A percentile compares a stretch with the other conserved stretches of the same genome.
Evolutionary conservation across 2,888 invertebrate genomes (phyloP).

Genomic region (Drosophila mercatorum): DNA sequence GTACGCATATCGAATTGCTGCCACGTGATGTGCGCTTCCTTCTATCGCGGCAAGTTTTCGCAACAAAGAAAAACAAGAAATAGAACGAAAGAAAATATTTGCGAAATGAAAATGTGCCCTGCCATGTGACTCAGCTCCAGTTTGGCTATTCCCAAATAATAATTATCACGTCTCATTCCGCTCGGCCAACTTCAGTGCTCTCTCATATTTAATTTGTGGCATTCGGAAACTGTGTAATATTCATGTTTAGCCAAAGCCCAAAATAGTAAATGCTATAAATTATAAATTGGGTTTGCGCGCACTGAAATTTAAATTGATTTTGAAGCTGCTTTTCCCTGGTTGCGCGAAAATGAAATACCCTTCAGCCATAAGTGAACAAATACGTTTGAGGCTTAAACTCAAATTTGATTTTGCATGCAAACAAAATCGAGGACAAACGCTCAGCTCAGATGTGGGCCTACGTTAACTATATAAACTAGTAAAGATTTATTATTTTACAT

Average conservation of each 20-base stretch:
- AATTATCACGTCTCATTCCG: neutral
- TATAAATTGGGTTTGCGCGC: slow-evolving; percentile 3
- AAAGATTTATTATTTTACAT: neutral
- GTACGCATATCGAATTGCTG: slow-evolving; percentile 44
- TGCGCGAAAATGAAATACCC: neutral
- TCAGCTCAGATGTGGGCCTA: neutral
- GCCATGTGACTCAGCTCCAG: slow-evolving; percentile 11
- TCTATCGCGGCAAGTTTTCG: slow-evolving; percentile 18
- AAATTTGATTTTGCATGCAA: neutral
- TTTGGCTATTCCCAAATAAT: neutral
- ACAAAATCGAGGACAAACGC: no score
- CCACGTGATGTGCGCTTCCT: slow-evolving; percentile 34
- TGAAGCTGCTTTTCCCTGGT: no score
- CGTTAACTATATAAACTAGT: neutral
- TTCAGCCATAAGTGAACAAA: neutral
- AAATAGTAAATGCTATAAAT: slow-evolving; percentile 9
- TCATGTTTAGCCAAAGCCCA: slow-evolving; percentile 4
- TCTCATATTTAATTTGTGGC: slow-evolving; percentile 1
- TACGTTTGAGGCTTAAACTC: neutral
- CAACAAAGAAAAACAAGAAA: slow-evolving; percentile 15
- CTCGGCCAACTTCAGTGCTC: neutral
- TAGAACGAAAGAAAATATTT: slow-evolving; percentile 6
- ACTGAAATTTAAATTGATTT: slow-evolving; percentile 5
- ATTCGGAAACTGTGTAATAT: slow-evolving; percentile 10
- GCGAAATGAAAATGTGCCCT: slow-evolving; percentile 21